Percentiles rank a stretch among this genome's conserved stretches.
Evolutionary conservation across 2,113 vertebrate species (phyloP).

Genomic region (Myotis yumanensis): DNA sequence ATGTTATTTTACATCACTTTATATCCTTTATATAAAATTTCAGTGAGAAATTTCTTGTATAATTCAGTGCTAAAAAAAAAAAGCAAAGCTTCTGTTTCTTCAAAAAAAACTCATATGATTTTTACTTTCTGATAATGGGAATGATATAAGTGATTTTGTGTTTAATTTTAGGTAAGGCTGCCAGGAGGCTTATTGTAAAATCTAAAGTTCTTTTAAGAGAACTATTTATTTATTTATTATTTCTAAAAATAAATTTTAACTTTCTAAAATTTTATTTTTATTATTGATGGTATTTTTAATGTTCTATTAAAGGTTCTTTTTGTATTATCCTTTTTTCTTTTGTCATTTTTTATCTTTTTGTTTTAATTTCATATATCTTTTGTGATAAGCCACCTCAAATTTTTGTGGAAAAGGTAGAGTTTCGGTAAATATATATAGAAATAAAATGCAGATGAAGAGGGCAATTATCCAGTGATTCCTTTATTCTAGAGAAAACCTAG

Average conservation of each 20-base stretch:
- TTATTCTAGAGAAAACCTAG: not conserved
- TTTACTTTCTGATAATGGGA: not conserved
- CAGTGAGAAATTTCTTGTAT: not conserved
- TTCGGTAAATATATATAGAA: constrained; percentile 11
- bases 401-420: not conserved
- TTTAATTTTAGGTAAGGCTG: not conserved
- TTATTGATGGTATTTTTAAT: not conserved
- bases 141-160: not conserved
- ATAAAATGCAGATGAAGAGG: not conserved
- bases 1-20: not conserved
- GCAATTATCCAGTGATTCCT: not conserved
- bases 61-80: constrained; percentile 1
- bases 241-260: not conserved
- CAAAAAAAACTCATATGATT: not conserved
- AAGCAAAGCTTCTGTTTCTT: not conserved
- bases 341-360: not conserved
- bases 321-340: not conserved
- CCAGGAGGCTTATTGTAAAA: not conserved
- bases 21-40: not conserved
- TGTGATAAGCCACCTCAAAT: not conserved
- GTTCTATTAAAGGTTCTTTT: not conserved
- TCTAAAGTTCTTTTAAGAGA: not conserved
- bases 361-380: not conserved
- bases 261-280: not conserved
- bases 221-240: not conserved